Evolutionary conservation across 1,140 invertebrate species (phyloP).

Genomic region (Leptinotarsa undecemlineata): DNA sequence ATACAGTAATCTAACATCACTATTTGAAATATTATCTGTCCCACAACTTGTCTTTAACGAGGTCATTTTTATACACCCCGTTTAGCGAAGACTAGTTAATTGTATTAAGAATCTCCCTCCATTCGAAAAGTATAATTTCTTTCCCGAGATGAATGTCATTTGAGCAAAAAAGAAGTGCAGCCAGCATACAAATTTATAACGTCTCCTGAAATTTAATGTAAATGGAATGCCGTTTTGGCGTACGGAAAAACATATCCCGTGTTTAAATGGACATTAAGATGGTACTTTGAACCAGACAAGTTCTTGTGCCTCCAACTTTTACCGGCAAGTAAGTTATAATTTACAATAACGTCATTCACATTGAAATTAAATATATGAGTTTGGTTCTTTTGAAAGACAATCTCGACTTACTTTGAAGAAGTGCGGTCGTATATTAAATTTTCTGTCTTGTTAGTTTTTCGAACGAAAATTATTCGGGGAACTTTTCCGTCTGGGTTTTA

Average conservation of each 20-base stretch:
- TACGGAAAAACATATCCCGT: constrained; percentile 49
- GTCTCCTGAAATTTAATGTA: constrained; percentile 48
- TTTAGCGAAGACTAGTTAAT: neutral
- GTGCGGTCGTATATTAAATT: constrained; percentile 19
- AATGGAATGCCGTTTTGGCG: constrained; percentile 47
- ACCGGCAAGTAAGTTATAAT: constrained; percentile 47
- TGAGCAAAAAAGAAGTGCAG: constrained; percentile 32
- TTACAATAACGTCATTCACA: constrained; percentile 47
- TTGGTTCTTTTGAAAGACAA: constrained; percentile 36
- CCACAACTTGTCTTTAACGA: no score
- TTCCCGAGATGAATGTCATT: constrained; percentile 15
- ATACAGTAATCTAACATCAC: no score
- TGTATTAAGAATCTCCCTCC: neutral
- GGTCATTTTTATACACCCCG: no score
- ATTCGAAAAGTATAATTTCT: neutral
- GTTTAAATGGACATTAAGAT: constrained; percentile 53
- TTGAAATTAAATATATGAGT: constrained; percentile 47
- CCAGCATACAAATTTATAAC: constrained; percentile 46
- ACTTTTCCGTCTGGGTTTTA: constrained; percentile 2
- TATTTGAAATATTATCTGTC: no score
- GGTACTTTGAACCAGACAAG: constrained; percentile 50
- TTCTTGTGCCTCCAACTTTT: constrained; percentile 44
- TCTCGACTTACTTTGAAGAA: constrained; percentile 13
- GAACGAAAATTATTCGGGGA: neutral
- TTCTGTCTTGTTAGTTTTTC: constrained; percentile 12